Evolutionary conservation across 2,113 vertebrate species (phyloP), one percentile per base, ranked within the genome.

Genomic region (Melanocharis versteri): DNA sequence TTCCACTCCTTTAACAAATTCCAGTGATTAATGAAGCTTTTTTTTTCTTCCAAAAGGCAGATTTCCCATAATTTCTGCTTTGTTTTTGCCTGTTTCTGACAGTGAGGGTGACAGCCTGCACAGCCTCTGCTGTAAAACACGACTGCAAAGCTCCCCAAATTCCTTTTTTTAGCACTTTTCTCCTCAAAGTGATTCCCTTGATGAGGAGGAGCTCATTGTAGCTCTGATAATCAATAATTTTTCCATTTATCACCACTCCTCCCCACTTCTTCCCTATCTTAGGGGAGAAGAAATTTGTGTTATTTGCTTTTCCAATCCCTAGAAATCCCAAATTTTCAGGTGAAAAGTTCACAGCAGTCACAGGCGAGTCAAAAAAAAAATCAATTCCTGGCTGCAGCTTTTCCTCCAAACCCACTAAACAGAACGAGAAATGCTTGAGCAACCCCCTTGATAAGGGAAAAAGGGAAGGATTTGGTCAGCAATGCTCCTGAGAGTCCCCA

Each of bases 11-110:
- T 82, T 23, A 95, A 92, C 89, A 88, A 83, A 85, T 83, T 17
- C 86, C 88, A 94, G 86, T 78, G 90, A 89, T 93, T 78, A 92
- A 94, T 92, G 84, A 92, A 97, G 79, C 13, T 6, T 57, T 42
- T 64, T 94, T 64, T n/a, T 48, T 22, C 83, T 86, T 90, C 91
- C 71, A 19, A 96, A 97, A 94, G 8, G 40, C 61, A 71, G 66
- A 33, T 94, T 93, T 80, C 35, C 71, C 69, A 89, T 68, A 8
- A 33, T 89, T 97, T 92, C 80, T 83, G 47, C 70, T 96, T 54
- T 16, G 8, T 76, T 96, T 97, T 61, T 93, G 76, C 81, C 58
- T 57, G 22, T 62, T 94, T 37, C 51, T 81, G 33, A 66, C 73
- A 83, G 50, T 4, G 54, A 88, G 47, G 86, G 66, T 10, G 44